Conservation (phyloP, 2,888 invertebrate species). For the Eupithecia subumbrata region DNA sequence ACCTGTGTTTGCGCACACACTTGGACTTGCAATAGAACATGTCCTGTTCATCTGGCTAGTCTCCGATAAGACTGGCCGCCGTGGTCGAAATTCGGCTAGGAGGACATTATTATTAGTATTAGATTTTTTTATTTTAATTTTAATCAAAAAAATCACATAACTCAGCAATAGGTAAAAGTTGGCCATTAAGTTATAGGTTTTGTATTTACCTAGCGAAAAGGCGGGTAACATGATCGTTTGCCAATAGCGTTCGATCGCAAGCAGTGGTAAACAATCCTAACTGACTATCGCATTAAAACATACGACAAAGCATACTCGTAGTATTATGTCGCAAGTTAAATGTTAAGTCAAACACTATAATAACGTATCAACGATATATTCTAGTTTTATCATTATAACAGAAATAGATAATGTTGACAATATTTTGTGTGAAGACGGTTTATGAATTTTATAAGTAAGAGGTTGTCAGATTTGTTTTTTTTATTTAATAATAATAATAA, state of each 20-base stretch:
- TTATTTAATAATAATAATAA: too few relatives aligned
- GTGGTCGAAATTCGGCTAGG: too few relatives aligned
- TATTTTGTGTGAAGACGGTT: background rate
- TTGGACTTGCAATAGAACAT: too few relatives aligned
- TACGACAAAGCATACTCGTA: conserved; percentile 8
- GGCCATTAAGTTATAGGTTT: background rate
- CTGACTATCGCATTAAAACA: conserved; percentile 7
- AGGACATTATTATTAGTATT: too few relatives aligned
- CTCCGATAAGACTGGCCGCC: too few relatives aligned
- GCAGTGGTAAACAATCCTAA: conserved; percentile 6
- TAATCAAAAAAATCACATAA: too few relatives aligned
- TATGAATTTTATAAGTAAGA: background rate
- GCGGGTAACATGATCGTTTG: background rate
- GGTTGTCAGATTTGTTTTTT: background rate
- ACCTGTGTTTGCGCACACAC: too few relatives aligned
- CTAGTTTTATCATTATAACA: conserved; percentile 14
- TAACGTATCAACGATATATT: conserved; percentile 23
- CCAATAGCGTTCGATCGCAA: background rate
- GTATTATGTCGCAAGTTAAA: conserved; percentile 18
- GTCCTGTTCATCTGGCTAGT: too few relatives aligned
- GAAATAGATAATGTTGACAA: conserved; percentile 14
- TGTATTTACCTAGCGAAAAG: background rate
- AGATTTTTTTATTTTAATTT: too few relatives aligned
- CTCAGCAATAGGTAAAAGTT: too few relatives aligned
- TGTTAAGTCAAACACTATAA: conserved; percentile 28